These are phyloP conservation scores for Limosa lapponica DNA, from an alignment of 2,797 vertebrate genomes.

Conservation along the genomic window DNA sequence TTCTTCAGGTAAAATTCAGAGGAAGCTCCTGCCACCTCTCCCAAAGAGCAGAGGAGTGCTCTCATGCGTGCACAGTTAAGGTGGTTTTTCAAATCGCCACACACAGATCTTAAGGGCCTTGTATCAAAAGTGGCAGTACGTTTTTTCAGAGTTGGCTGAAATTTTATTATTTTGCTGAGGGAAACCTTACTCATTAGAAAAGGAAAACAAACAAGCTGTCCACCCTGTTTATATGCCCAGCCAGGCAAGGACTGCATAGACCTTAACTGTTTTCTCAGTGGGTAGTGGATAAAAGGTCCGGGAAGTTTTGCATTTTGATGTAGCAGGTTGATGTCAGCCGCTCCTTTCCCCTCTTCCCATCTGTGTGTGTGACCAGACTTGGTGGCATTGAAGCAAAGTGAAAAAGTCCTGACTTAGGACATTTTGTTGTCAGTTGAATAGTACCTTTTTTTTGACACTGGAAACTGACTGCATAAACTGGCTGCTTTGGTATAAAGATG, in stretches of 20 bases:
- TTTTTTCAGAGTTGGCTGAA: too few species aligned
- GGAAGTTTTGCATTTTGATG: not conserved
- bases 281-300: accelerated
- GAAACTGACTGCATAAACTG: not conserved
- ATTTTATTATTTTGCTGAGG: not conserved
- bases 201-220: not conserved
- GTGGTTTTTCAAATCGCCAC: too few species aligned
- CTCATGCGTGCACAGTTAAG: accelerated
- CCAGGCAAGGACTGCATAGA: accelerated
- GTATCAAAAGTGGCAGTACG: not conserved
- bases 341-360: not conserved
- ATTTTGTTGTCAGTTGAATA: not conserved
- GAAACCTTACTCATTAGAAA: accelerated
- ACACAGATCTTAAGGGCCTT: not conserved
- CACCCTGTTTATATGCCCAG: accelerated
- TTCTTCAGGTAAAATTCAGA: not conserved
- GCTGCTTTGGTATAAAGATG: not conserved
- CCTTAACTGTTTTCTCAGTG: accelerated
- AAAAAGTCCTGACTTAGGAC: not conserved
- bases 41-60: not conserved
- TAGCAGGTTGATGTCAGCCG: accelerated
- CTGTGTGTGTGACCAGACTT: too few species aligned
- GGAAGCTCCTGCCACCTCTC: not conserved
- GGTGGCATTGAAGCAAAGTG: not conserved
- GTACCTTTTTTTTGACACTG: too few species aligned